Evolutionary conservation across 2,113 vertebrate species (phyloP).

Genomic region (Corydoras maculifer): DNA sequence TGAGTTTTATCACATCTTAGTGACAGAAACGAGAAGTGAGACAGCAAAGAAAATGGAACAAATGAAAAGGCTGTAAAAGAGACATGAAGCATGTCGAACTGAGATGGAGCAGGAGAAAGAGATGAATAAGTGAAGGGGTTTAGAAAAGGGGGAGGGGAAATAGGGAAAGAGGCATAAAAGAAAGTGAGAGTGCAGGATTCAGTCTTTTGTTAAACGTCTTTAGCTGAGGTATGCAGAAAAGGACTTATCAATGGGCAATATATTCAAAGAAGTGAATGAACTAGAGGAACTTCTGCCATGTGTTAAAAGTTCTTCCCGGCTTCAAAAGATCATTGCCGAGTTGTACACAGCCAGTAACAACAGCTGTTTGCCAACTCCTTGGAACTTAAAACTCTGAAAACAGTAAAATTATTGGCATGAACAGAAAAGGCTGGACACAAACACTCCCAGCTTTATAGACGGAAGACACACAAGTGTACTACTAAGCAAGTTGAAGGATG

Average conservation of each 20-base stretch:
- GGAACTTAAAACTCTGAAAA: conserved; percentile 9
- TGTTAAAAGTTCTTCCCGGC: conserved; percentile 7
- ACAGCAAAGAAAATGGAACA: conserved; percentile 20
- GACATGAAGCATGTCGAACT: conserved; percentile 24
- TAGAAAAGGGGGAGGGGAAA: conserved; percentile 1
- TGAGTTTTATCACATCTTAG: conserved; percentile 10
- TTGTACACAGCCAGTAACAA: conserved; percentile 14
- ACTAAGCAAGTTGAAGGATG: not conserved
- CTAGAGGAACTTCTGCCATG: conserved; percentile 10
- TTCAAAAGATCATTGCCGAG: not conserved
- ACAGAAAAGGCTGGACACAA: conserved; percentile 17
- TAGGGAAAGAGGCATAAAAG: conserved; percentile 1
- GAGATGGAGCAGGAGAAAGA: conserved; percentile 22
- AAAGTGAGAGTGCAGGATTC: conserved; percentile 1
- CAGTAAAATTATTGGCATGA: conserved; percentile 6
- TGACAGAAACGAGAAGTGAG: conserved; percentile 11
- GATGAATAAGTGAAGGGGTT: conserved; percentile 13
- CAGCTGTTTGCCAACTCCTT: conserved; percentile 17
- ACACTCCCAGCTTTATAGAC: conserved; percentile 5
- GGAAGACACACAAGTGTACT: conserved; percentile 12
- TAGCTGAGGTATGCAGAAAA: not conserved
- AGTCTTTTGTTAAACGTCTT: conserved; percentile 24
- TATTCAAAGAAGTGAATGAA: conserved; percentile 19
- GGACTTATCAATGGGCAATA: conserved; percentile 3
- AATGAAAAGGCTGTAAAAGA: conserved; percentile 23